These are phyloP conservation scores for Melanotaenia pygmaea DNA, from an alignment of 2,797 vertebrate species.

Conservation along the genomic window DNA sequence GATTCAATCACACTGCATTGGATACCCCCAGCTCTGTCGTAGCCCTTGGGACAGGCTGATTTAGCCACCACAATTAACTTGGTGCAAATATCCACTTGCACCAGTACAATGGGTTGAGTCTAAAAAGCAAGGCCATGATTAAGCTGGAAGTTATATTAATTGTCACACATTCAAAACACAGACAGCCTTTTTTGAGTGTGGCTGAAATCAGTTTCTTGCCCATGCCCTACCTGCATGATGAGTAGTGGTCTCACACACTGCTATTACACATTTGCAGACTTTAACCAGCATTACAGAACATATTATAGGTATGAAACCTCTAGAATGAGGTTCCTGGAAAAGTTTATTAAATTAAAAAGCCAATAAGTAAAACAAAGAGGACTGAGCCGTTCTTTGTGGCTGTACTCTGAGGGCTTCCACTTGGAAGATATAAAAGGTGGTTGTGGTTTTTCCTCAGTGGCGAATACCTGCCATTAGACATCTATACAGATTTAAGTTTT, in stretches of 20 bases:
- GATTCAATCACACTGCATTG: constrained; percentile 88
- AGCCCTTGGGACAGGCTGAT: constrained; percentile 70
- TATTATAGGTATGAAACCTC: constrained; percentile 52
- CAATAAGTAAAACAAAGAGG: constrained; percentile 19
- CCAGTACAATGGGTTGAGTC: constrained; percentile 34
- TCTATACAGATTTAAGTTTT: constrained; percentile 1
- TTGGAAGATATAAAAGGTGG: constrained; percentile 22
- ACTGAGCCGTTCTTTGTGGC: constrained; percentile 7
- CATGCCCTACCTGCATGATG: constrained; percentile 38
- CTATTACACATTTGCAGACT: constrained; percentile 54
- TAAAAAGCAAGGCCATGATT: constrained; percentile 64
- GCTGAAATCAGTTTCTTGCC: constrained; percentile 79
- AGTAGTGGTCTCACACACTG: constrained; percentile 43
- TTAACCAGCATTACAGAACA: constrained; percentile 41
- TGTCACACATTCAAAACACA: constrained; percentile 70
- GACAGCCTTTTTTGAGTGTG: constrained; percentile 56
- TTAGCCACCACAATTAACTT: constrained; percentile 89
- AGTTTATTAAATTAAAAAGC: constrained; percentile 22
- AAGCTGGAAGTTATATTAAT: constrained; percentile 82
- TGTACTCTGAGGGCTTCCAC: constrained; percentile 8
- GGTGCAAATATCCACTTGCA: constrained; percentile 87
- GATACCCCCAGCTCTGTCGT: constrained; percentile 33
- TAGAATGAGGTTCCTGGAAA: constrained; percentile 34
- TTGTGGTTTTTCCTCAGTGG: constrained; percentile 13
- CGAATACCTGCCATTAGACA: constrained; percentile 10